Evolutionary conservation across 2,113 vertebrate genomes (phyloP).

Genomic region (Spea bombifrons): DNA sequence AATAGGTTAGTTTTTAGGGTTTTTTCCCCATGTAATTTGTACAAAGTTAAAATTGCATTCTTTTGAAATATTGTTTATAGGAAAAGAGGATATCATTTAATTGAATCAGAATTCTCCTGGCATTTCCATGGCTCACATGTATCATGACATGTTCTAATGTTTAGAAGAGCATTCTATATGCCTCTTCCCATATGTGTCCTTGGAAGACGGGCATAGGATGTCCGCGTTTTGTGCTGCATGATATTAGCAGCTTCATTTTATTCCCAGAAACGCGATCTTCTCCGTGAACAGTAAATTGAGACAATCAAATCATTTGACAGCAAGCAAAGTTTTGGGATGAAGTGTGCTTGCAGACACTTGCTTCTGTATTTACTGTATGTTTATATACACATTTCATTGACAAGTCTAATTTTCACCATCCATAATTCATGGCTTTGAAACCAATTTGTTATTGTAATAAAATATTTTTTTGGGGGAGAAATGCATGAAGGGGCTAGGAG

Average conservation of each 20-base stretch:
- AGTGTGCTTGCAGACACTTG: slow-evolving; percentile 26
- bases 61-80: no score
- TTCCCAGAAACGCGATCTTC: slow-evolving; percentile 10
- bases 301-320: slow-evolving; percentile 47
- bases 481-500: slow-evolving; percentile 67
- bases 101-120: no score
- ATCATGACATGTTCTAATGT: background rate
- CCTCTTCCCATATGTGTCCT: slow-evolving; percentile 23
- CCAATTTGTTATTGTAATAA: slow-evolving; percentile 83
- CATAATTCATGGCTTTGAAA: slow-evolving; percentile 80
- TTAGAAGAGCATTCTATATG: slow-evolving; percentile 14
- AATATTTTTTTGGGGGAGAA: slow-evolving; percentile 70
- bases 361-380: slow-evolving; percentile 56
- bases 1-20: no score
- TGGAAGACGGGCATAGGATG: slow-evolving; percentile 22
- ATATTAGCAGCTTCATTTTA: slow-evolving; percentile 40
- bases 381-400: slow-evolving; percentile 63
- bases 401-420: slow-evolving; percentile 77
- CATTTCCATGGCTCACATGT: no score
- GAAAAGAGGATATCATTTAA: no score
- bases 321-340: slow-evolving; percentile 45
- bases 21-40: no score
- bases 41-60: no score
- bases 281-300: slow-evolving; percentile 39
- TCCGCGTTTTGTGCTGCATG: background rate